A percentile compares a stretch with the other conserved stretches of the same genome.
Evolutionary conservation across 2,797 vertebrate species (phyloP).

Genomic region (Limnodromus scolopaceus): DNA sequence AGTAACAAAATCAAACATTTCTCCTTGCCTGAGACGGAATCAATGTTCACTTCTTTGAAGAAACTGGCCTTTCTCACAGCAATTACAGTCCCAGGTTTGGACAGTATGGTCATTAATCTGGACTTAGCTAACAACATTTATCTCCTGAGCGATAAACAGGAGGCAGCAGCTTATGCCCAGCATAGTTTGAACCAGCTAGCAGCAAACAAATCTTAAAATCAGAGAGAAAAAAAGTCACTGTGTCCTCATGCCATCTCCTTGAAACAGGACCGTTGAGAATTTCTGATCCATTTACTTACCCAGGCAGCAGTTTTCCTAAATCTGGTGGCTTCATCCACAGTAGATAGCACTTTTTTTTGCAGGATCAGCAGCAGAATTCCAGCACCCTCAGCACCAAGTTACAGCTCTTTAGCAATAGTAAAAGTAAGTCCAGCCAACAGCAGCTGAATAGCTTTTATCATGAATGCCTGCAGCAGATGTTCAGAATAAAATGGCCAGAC

Average conservation of each 20-base stretch:
- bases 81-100: background rate
- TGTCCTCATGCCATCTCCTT: background rate
- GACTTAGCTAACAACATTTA: background rate
- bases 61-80: background rate
- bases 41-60: background rate
- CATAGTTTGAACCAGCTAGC: background rate
- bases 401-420: background rate
- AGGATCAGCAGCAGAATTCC: background rate
- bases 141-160: background rate
- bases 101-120: background rate
- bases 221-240: background rate
- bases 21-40: background rate
- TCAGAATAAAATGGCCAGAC: background rate
- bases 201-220: background rate
- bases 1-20: background rate
- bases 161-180: background rate
- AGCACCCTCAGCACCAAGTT: background rate
- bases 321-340: background rate
- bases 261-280: background rate
- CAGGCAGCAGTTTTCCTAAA: background rate
- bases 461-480: background rate
- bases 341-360: background rate
- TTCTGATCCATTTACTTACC: background rate
- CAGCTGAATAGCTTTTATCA: background rate
- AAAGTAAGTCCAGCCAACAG: background rate